phyloP scores from a whole-genome alignment of 1,140 invertebrate genomes.

The Dermatophagoides farinae region DNA sequence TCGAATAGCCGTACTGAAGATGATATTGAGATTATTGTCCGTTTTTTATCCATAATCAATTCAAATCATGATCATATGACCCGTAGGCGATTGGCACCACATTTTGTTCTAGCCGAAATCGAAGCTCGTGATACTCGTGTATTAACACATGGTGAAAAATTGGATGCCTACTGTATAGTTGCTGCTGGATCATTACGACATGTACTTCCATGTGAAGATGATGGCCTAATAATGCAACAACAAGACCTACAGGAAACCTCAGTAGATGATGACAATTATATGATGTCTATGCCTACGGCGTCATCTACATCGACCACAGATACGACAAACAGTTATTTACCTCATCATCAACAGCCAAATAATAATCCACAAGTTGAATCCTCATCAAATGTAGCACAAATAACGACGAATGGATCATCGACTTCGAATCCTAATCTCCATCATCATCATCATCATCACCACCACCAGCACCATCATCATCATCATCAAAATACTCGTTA shows the following conservation, averaged over 20 bases:
- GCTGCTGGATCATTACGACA: constrained; percentile 8
- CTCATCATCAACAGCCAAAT: neutral
- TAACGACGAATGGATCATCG: neutral
- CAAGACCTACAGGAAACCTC: neutral
- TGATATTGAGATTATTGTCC: constrained; percentile 5
- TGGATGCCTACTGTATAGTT: constrained; percentile 10
- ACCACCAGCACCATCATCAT: neutral
- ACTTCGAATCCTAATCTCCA: neutral
- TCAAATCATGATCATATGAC: constrained; percentile 5
- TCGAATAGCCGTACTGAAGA: constrained; percentile 3
- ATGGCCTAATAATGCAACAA: neutral
- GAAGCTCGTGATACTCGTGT: constrained; percentile 9
- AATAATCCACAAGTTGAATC: neutral
- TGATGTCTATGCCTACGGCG: no score
- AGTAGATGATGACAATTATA: neutral
- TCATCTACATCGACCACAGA: no score
- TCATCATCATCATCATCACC: neutral
- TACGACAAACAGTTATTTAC: neutral
- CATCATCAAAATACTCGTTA: neutral
- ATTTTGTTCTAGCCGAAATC: constrained; percentile 11
- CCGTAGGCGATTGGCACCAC: neutral
- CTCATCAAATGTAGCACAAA: neutral
- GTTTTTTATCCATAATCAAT: neutral
- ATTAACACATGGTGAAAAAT: constrained; percentile 6
- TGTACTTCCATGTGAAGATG: constrained; percentile 7